Evolutionary conservation across 2,113 vertebrate genomes (phyloP).

Genomic region (Tenebrosternarchus preto): DNA sequence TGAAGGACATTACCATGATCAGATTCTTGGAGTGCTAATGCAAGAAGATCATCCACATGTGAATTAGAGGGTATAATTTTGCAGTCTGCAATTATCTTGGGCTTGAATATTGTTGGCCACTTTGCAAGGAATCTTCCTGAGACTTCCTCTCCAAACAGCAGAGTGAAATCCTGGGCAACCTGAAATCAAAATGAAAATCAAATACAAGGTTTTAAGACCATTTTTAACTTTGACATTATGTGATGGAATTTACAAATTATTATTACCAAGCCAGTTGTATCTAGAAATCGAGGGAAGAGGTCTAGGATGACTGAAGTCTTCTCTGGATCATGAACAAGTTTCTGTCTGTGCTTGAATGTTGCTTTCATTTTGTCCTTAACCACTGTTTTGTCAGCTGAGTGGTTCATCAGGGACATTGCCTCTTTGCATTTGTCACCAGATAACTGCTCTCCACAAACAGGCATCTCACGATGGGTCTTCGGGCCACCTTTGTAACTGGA

Average conservation of each 20-base stretch:
- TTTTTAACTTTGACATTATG: background rate
- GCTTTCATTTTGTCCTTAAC: constrained; percentile 50
- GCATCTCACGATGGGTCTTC: constrained; percentile 13
- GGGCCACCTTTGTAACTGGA: constrained; percentile 30
- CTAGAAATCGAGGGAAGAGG: constrained; percentile 43
- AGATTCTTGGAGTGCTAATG: constrained; percentile 15
- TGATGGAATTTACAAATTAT: constrained; percentile 11
- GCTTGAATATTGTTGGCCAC: constrained; percentile 50
- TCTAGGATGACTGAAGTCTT: constrained; percentile 40
- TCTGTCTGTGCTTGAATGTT: constrained; percentile 46
- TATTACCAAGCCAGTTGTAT: constrained; percentile 46
- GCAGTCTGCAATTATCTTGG: constrained; percentile 33
- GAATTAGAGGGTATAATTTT: constrained; percentile 19
- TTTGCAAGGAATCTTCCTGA: constrained; percentile 46
- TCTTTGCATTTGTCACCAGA: constrained; percentile 46
- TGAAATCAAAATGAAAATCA: constrained; percentile 11
- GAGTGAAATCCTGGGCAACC: constrained; percentile 51
- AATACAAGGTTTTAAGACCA: background rate
- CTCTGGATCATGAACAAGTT: constrained; percentile 42
- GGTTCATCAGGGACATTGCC: constrained; percentile 43
- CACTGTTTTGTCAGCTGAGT: constrained; percentile 27
- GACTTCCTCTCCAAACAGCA: constrained; percentile 46
- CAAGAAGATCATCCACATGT: constrained; percentile 21
- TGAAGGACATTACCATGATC: constrained; percentile 12
- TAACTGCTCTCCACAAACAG: constrained; percentile 23